Base-by-base conservation (phyloP, 2,113 vertebrate species). In the Zeus faber region DNA sequence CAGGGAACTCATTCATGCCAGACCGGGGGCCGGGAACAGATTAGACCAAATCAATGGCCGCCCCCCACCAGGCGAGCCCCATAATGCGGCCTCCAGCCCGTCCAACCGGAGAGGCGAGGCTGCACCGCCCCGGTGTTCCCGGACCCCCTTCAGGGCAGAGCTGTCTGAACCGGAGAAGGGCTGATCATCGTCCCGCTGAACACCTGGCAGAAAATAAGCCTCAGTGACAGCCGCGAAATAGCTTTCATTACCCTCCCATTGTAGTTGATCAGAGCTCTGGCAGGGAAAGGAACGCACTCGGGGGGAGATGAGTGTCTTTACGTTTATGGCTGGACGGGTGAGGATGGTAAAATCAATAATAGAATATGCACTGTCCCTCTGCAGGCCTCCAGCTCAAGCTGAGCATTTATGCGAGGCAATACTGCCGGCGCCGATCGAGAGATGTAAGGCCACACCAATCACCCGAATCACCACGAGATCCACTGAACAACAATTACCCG, bases 31-130 rank as follows among this genome's bases (percentile, higher is more conserved):
- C 64, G 35, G 59, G 49, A 62, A 58, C 64, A 67, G 70, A 86
- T 87, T 87, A 82, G 77, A 75, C 85, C 75, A 67, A 87, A 84
- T 91, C 85, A 81, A 69, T 80, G 74, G 47, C 59, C 40, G 20
- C 58, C 70, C 43, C 54, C 41, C 8, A 7, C 31, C 31, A n/a
- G 25, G 62, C 57, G 55, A 80, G 66, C 53, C 73, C 66, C 65
- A 78, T 85, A 84, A 82, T 76, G 69, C 58, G 53, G 80, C 72
- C 67, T 66, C 64, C 61, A 59, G 63, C 71, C 58, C 62, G 46
- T 58, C 58, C 48, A 45, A 49, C 49, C 20, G 6, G 50, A 74
- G 57, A 77, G 49, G 58, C 54, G 62, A 73, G 65, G 55, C 70
- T 21, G 60, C 51, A 11, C 26, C 9, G 24, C 62, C 62, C 35